phyloP scores from a whole-genome alignment of 2,113 vertebrate species.

The Geococcyx californianus region DNA sequence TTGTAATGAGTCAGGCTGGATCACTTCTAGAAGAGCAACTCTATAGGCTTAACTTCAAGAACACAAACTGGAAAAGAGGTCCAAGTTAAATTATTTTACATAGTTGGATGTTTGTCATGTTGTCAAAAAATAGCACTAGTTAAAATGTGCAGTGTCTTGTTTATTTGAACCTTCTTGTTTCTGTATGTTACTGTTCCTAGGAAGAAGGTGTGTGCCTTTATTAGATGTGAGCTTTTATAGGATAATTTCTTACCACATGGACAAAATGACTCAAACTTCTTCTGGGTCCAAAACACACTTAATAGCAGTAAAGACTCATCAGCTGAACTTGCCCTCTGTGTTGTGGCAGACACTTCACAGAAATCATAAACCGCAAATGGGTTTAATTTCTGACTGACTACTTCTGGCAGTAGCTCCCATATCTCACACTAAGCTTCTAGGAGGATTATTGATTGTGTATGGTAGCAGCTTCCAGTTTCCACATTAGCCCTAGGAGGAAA shows the following conservation, averaged over 20 bases:
- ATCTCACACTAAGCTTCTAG: constrained; percentile 38
- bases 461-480: constrained; percentile 52
- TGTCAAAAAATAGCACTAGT: background rate
- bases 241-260: background rate
- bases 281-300: background rate
- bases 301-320: background rate
- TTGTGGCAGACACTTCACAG: background rate
- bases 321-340: background rate
- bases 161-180: background rate
- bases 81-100: background rate
- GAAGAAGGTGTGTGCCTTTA: background rate
- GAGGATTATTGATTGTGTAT: constrained; percentile 54
- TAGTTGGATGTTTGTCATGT: background rate
- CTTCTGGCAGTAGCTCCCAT: background rate
- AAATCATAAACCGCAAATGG: background rate
- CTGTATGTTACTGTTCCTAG: background rate
- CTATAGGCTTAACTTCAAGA: background rate
- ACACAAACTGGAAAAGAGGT: background rate
- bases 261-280: background rate
- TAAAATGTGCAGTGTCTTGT: background rate
- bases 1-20: background rate
- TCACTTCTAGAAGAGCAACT: background rate
- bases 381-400: background rate
- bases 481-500: constrained; percentile 58
- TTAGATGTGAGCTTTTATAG: background rate